Conservation (phyloP, 1,140 invertebrate genomes). For the Monochamus saltuarius region DNA sequence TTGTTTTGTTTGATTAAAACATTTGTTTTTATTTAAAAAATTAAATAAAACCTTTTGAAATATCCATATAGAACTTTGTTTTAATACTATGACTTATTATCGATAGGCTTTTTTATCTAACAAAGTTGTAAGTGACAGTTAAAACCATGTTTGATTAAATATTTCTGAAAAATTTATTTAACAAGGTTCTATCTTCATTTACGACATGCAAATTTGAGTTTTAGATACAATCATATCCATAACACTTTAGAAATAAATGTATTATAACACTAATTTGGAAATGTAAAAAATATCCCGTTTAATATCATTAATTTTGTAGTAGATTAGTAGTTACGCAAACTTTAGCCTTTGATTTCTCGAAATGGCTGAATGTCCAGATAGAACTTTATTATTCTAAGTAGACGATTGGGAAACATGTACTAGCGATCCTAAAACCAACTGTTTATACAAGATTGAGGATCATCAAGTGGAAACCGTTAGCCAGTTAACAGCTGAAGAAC, state of each 20-base stretch:
- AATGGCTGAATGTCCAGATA: constrained; percentile 8
- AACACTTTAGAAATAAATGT: constrained; percentile 1
- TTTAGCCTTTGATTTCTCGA: constrained; percentile 5
- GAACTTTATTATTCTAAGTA: no score
- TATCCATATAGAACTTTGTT: no score
- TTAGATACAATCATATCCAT: no score
- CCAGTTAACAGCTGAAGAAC: no score
- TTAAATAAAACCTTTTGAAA: no score
- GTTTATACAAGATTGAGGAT: no score
- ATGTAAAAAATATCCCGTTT: background rate
- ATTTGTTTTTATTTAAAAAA: no score
- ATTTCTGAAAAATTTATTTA: constrained; percentile 4
- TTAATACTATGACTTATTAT: no score
- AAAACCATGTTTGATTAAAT: constrained; percentile 2
- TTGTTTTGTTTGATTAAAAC: no score
- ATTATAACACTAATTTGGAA: background rate
- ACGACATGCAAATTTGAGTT: background rate
- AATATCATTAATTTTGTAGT: constrained; percentile 9
- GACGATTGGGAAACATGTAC: no score
- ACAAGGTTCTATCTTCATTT: constrained; percentile 8
- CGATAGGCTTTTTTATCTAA: background rate
- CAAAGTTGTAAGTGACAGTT: constrained; percentile 2
- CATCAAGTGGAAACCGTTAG: no score
- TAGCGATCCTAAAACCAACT: no score
- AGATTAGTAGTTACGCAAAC: constrained; percentile 10